Evolutionary conservation across 2,888 invertebrate genomes (phyloP), one percentile per base, ranked within the genome.

Genomic region (Ophioninae sp.): DNA sequence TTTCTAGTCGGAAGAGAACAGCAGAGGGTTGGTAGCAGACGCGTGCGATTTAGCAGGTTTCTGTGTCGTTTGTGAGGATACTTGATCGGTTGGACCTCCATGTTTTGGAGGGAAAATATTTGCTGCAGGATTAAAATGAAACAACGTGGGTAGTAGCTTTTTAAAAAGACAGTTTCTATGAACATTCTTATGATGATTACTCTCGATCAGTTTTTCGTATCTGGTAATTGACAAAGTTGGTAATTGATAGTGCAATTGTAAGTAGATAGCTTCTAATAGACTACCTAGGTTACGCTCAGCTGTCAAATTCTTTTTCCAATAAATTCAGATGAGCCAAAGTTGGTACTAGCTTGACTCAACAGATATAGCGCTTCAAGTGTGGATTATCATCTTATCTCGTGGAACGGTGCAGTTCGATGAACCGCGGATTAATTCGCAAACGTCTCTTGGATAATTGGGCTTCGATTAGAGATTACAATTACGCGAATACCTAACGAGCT

Each of bases 401-500:
- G 51, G 51, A 51, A 51, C 13, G 17, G 17, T 6, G 44, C 10
- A 13, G 51, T 51, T 51, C 51, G 17, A 51, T 51, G 51, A 51
- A 17, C 51, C 51, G 6, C 51, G 17, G 17, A 51, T 51, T 51
- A 51, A 51, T 51, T 51, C 17, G 51, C 51, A 17, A 51, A 17
- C 17, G 51, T 51, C 17, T 51, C 51, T 13, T 13, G 17, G 13
- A 17, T 51, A 51, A 51, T 51, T 51, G 17, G 51, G 51, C 51
- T 51, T 64, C 63, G 56, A 2, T 67, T 44, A 17, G 63, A 23
- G 30, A 37, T 75, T 59, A 51, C 51, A 17, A 37, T 75, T 59
- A 51, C 51, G 51, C 6, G 51, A 51, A 0, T 17, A 51, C 51
- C 51, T 51, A 51, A 51, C 51, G 51, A 51, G 51, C 51, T 51